Evolutionary conservation across 2,888 invertebrate genomes (phyloP), one percentile per base, ranked within the genome.

Genomic region (Lampropteryx suffumata): DNA sequence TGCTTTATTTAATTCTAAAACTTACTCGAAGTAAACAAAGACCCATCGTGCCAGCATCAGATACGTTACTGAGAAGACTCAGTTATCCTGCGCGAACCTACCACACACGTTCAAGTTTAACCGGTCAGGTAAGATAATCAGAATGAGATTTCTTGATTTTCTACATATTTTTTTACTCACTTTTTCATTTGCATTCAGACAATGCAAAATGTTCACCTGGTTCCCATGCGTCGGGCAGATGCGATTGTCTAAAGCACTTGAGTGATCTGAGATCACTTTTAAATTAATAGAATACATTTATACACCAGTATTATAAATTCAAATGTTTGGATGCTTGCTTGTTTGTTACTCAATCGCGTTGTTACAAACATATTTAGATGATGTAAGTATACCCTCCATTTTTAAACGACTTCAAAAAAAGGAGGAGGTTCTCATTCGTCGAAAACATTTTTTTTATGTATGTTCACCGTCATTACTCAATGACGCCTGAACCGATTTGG

Each of bases 11-110:
- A n/a, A 21, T 2, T 3, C 4, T 17, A 4, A 35, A 35, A 24
- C 86, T 83, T 49, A 86, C 85, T 68, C 75, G 68, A 9, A 81
- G 63, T 53, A 85, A 67, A 17, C 77, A 66, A 45, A 84, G 63
- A 50, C 84, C 84, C 84, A 86, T 86, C 69, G 53, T 66, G 12
- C 33, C 43, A 46, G 47, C 52, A 53, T 57, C 59, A 53, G 14
- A 44, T 55, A 49, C 55, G 45, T 52, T 51, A 79, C 76, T 76
- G 64, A 64, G 28, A 17, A 29, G n/a, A 57, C 50, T 43, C 45
- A 39, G 49, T 64, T 67, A 62, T 56, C 57, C 51, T 35, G 45
- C 29, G 59, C 57, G 63, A 72, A 71, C 71, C n/a, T n/a, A n/a
- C n/a, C n/a, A 65, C 66, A 39, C 27, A 17, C 42, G 55, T 64